Evolutionary conservation across 1,140 invertebrate species (phyloP).

Genomic region (Eufriesea mexicana): DNA sequence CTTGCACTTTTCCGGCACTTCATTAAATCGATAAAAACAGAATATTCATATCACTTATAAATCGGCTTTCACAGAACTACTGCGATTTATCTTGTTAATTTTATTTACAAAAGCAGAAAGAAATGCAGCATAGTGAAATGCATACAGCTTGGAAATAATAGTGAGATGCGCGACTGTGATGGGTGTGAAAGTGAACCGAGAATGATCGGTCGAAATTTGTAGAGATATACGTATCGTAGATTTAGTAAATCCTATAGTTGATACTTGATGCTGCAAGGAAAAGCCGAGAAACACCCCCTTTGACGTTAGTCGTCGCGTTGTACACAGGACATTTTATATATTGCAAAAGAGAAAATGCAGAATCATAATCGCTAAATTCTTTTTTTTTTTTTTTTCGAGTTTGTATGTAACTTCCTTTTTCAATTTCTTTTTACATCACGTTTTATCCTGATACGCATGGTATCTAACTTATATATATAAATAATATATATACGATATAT

Average conservation of each 20-base stretch:
- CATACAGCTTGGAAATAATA: slow-evolving; percentile 57
- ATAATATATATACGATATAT: neutral
- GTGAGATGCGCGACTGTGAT: slow-evolving; percentile 73
- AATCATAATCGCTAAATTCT: slow-evolving; percentile 3
- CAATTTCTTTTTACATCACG: slow-evolving; percentile 34
- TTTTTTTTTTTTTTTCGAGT: slow-evolving; percentile 32
- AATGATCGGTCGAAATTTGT: slow-evolving; percentile 47
- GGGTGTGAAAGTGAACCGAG: slow-evolving; percentile 62
- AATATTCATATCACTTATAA: slow-evolving; percentile 49
- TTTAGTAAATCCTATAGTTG: slow-evolving; percentile 41
- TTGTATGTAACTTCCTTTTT: slow-evolving; percentile 46
- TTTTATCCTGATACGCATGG: slow-evolving; percentile 29
- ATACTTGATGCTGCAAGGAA: slow-evolving; percentile 35
- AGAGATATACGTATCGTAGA: slow-evolving; percentile 55
- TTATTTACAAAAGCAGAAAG: neutral
- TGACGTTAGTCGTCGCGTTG: slow-evolving; percentile 24
- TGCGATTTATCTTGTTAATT: neutral
- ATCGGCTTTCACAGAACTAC: slow-evolving; percentile 39
- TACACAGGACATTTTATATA: slow-evolving; percentile 48
- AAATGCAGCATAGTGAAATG: slow-evolving; percentile 47
- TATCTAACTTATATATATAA: slow-evolving; percentile 18
- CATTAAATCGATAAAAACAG: neutral
- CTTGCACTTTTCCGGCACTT: neutral
- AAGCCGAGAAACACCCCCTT: slow-evolving; percentile 52
- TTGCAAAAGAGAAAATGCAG: slow-evolving; percentile 2